Percentiles rank a stretch among this genome's conserved stretches.
Evolutionary conservation across 2,797 vertebrate species (phyloP).

Genomic region (Tenualosa ilisha): DNA sequence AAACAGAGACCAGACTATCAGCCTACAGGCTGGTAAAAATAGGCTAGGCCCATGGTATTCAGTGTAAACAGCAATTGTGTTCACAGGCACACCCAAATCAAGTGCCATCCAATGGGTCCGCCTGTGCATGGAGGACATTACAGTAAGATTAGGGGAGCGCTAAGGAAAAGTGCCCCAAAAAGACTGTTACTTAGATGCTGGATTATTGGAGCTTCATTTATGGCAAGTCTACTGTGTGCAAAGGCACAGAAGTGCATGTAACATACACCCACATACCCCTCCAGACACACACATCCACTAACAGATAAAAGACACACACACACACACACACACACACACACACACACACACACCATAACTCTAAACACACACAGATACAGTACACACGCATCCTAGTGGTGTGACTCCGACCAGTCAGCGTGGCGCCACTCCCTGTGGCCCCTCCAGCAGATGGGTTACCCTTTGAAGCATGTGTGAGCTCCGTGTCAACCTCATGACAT

Average conservation of each 20-base stretch:
- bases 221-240: not conserved
- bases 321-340: slow-evolving; percentile 4
- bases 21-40: no score
- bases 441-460: not conserved
- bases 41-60: no score
- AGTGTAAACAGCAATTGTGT: not conserved
- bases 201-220: not conserved
- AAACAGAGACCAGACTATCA: no score
- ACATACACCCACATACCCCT: not conserved
- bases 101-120: not conserved
- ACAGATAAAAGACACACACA: not conserved
- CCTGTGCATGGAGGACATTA: not conserved
- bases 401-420: not conserved
- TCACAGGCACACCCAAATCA: not conserved
- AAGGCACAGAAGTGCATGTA: not conserved
- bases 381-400: not conserved
- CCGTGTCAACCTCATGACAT: slow-evolving; percentile 4
- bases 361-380: not conserved
- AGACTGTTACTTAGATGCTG: not conserved
- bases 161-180: not conserved
- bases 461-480: not conserved
- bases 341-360: not conserved
- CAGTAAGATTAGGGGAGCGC: not conserved
- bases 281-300: not conserved
- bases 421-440: not conserved